Evolutionary conservation across 2,888 invertebrate species (phyloP), one percentile per base, ranked within the genome.

Genomic region (Cataglyphis cursor): DNA sequence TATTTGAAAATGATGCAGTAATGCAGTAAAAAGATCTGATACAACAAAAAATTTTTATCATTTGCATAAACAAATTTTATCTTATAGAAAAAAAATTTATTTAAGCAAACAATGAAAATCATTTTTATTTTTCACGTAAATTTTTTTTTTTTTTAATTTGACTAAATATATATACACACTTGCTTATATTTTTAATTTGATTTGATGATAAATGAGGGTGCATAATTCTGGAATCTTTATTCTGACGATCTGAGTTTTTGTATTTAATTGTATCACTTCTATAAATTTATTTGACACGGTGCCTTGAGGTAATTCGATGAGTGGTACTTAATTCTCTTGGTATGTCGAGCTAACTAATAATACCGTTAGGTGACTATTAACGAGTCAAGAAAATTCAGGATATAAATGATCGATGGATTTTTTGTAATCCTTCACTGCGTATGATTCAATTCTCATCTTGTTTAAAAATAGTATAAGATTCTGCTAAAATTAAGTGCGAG

Each of bases 321-420:
- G 35, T 21, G 28, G 18, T 78, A 51, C 18, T 51, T 51, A 57
- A 18, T 44, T 78, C 59, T 59, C 35, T 44, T 21, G 31, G 31
- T 31, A 31, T 31, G 31, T 31, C 6, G 70, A 21, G 66, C 54
- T n/a, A 70, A 80, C 57, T 59, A 44, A 76, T 76, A 76, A 70
- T 80, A 80, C 78, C 78, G 78, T 80, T 76, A 76, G 24, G 12
- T 3, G 65, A 38, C 18, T 72, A 59, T 44, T 80, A 54, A 66
- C 12, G 78, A 61, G 28, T 4, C 12, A 21, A 44, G 18, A 59
- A 61, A 80, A 70, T 80, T 80, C 28, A 24, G 18, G 6, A 70
- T 35, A 70, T 48, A 70, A 70, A 66, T 28, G 48, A 75, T 15
- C 31, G 35, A 31, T 12, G 24, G 12, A 6, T 6, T 15, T 10